Conservation (phyloP, 2,113 vertebrate genomes). For the Podarcis raffonei region DNA sequence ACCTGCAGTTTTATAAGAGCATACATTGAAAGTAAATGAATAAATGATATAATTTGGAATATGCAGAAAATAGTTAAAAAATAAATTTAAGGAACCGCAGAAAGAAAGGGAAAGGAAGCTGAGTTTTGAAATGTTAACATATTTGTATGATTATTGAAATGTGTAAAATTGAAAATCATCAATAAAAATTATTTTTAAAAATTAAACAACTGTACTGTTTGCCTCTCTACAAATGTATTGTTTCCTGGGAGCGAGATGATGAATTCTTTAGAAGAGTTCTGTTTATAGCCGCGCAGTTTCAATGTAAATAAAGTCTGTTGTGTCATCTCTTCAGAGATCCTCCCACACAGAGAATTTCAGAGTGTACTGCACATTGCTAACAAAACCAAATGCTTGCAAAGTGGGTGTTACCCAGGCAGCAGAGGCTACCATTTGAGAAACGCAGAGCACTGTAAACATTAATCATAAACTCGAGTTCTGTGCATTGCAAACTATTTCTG, state of each 20-base stretch:
- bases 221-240: background rate
- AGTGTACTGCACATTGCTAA: background rate
- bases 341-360: background rate
- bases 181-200: too few relatives aligned
- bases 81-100: too few relatives aligned
- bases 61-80: too few relatives aligned
- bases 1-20: too few relatives aligned
- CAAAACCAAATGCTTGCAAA: conserved; percentile 15
- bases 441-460: background rate
- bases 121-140: too few relatives aligned
- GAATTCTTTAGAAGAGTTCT: background rate
- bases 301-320: conserved; percentile 10
- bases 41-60: too few relatives aligned
- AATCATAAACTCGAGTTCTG: background rate
- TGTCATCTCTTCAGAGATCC: background rate
- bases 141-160: too few relatives aligned
- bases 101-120: too few relatives aligned
- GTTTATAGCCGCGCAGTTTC: conserved; percentile 3
- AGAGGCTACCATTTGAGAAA: background rate
- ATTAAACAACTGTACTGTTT: background rate
- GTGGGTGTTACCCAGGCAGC: background rate
- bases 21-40: too few relatives aligned
- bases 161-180: too few relatives aligned
- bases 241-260: background rate
- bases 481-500: background rate